Base-by-base conservation (phyloP, 2,888 invertebrate genomes). In the Leistus spinibarbis region DNA sequence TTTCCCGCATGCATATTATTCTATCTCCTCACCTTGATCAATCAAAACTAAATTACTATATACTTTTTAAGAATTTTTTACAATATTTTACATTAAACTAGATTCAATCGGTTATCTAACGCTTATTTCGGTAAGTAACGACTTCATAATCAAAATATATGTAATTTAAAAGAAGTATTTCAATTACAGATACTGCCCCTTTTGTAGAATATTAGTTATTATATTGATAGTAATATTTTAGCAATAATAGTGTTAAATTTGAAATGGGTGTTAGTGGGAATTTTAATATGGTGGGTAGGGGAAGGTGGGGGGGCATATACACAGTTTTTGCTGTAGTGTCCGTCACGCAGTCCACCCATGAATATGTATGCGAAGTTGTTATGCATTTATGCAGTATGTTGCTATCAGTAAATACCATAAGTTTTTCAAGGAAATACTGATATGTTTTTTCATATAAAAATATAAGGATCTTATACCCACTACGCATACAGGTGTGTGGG, bases 351-450 rank as follows among this genome's bases (percentile, higher is more conserved):
- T 40, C 40, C 40, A 7, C 40, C 71, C 54, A 73, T 73, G 73
- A 73, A 73, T 73, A 73, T 73, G 67, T 73, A 73, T 73, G 73
- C 23, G 57, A 60, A 62, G 62, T 73, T 73, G 67, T 73, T 73
- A 73, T 72, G 72, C 72, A 72, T 72, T 65, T 67, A 73, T 73
- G 67, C 60, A 22, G 4, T 67, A 64, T 70, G n/a, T n/a, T n/a
- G 72, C 54, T 72, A 73, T 73, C 67, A 19, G 20, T 40, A 40
- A 17, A 60, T 57, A 66, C 22, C 67, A 73, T 73, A 73, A 62
- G 67, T 67, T 73, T 73, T 73, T 73, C 73, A 73, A 67, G 73
- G 73, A 73, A 73, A 73, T 67, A 57, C 65, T 73, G 73, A 67
- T 73, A 73, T 73, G 66, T 73, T 66, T 73, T 40, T 54, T 72